A percentile compares a stretch with the other conserved stretches of the same genome.
These are phyloP conservation scores for Eudemis profundana DNA, from an alignment of 2,888 invertebrate species.

Conservation along the genomic window DNA sequence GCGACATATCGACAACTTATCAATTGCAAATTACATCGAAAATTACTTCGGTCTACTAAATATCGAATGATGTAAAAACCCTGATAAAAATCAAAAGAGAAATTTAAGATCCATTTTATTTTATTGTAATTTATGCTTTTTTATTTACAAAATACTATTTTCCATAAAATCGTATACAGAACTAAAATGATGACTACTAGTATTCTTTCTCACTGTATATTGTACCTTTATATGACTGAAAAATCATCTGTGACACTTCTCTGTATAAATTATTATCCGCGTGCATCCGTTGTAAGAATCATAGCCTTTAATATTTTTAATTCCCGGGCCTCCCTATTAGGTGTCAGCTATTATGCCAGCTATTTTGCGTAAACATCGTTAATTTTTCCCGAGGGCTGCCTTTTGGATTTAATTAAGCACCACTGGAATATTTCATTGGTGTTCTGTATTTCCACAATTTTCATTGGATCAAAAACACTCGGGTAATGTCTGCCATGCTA, in stretches of 20 bases:
- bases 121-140: no score
- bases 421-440: conserved; percentile 37
- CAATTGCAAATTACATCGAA: no score
- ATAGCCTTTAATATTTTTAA: conserved; percentile 38
- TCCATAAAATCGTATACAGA: no score
- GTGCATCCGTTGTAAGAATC: conserved; percentile 15
- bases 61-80: no score
- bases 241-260: background rate
- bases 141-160: no score
- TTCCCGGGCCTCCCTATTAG: conserved; percentile 19
- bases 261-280: conserved; percentile 9
- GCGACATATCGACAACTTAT: no score
- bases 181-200: no score
- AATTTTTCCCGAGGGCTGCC: conserved; percentile 28
- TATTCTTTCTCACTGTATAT: no score
- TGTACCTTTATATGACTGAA: no score
- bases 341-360: conserved; percentile 36
- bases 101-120: no score
- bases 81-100: no score
- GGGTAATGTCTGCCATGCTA: conserved; percentile 1
- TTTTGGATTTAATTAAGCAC: conserved; percentile 39
- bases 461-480: background rate
- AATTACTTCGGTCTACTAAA: no score
- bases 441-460: conserved; percentile 5
- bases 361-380: conserved; percentile 32